phyloP scores from a whole-genome alignment of 2,113 vertebrate genomes.

The Poecile atricapillus region DNA sequence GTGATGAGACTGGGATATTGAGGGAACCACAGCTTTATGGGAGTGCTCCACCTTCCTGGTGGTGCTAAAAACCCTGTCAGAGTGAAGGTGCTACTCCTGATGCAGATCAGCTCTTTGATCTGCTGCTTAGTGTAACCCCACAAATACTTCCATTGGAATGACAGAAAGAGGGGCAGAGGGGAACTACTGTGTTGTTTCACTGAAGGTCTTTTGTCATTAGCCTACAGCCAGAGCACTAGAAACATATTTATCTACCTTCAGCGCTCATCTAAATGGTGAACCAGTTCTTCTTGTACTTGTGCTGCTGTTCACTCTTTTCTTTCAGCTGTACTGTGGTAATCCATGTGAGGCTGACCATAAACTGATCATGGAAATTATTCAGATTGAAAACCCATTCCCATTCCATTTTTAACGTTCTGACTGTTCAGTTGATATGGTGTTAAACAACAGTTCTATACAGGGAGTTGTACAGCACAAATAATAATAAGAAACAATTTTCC shows the following conservation, averaged over 20 bases:
- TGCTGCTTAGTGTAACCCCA: not conserved
- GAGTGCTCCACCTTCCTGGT: not conserved
- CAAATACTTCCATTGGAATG: not conserved
- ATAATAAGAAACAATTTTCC: not conserved
- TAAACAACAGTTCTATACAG: not conserved
- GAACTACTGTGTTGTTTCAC: not conserved
- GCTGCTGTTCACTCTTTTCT: not conserved
- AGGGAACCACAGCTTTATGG: not conserved
- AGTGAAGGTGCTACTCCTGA: not conserved
- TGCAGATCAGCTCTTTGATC: not conserved
- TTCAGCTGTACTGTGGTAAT: not conserved
- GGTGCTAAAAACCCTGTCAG: not conserved
- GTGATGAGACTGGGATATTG: not conserved
- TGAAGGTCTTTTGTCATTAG: not conserved
- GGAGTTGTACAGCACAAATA: not conserved
- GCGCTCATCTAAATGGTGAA: not conserved
- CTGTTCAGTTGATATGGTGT: not conserved
- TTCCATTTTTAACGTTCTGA: not conserved
- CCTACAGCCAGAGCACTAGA: not conserved
- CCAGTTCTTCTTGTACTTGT: not conserved
- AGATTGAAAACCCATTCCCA: not conserved
- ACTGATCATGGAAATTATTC: not conserved
- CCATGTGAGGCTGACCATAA: not conserved
- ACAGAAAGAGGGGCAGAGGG: not conserved
- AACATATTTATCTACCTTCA: not conserved